Evolutionary conservation across 2,888 invertebrate genomes (phyloP), one percentile per base, ranked within the genome.

Genomic region (Drosophila mimetica): DNA sequence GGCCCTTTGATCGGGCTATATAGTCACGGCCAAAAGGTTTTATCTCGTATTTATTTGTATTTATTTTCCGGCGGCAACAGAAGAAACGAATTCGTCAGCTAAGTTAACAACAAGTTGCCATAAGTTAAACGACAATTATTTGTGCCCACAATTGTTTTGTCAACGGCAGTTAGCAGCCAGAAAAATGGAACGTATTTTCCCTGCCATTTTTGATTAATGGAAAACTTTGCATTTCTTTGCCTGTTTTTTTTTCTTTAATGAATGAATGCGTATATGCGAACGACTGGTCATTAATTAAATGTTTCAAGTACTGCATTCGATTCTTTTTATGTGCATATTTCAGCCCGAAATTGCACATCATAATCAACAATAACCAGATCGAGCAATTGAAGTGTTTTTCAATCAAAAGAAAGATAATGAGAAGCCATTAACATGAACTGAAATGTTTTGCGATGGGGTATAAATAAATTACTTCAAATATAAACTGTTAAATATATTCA

Each of bases 271-370:
- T 42, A 53, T 16, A 46, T 30, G 47, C n/a, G n/a, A 76, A 72
- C 79, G 77, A 77, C 76, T 74, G 66, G 79, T 71, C 77, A 85
- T 83, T 85, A 85, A 85, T 83, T 83, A 72, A 71, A 64, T 41
- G 25, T 34, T 60, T 70, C 34, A 58, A 67, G 69, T 66, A 51
- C 51, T 34, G 44, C 39, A 61, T 22, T 32, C 39, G 30, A 47
- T 48, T 55, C 20, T 14, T 28, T 14, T 18, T 36, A 20, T 28
- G 18, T 18, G 46, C 14, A 30, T 18, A 13, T 30, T 16, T n/a
- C 25, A n/a, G 16, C 18, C 11, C 8, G 22, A 58, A 66, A 52
- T 66, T 55, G 52, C 67, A 36, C 51, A 66, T 57, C 66, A 65
- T 55, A 65, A 50, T 46, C 44, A 67, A 67, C 50, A 55, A 52